These are phyloP conservation scores for Eupsilia transversa DNA, from an alignment of 2,888 invertebrate species.

Conservation along the genomic window DNA sequence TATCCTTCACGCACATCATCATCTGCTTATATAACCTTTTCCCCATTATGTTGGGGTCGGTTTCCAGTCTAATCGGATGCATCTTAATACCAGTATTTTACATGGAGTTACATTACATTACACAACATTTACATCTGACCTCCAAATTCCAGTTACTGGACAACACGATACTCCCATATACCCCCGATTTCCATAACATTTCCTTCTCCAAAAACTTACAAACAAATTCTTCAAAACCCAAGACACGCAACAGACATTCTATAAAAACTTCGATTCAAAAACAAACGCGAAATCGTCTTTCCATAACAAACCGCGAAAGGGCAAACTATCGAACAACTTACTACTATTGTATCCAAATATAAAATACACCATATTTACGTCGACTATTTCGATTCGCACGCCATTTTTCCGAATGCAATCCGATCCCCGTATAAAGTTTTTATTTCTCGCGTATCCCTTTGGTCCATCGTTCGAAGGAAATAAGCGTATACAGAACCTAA, in stretches of 20 bases:
- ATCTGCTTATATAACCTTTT: too few species aligned
- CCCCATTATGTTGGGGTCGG: too few species aligned
- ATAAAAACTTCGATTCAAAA: constrained; percentile 32
- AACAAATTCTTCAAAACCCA: constrained; percentile 16
- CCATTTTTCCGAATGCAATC: constrained; percentile 78
- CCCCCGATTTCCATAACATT: constrained; percentile 21
- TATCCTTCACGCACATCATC: background rate
- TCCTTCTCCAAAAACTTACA: constrained; percentile 10
- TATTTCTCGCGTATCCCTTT: constrained; percentile 75
- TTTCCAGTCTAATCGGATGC: too few species aligned
- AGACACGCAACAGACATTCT: constrained; percentile 21
- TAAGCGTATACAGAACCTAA: constrained; percentile 74
- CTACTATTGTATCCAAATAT: constrained; percentile 59
- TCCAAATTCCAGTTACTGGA: too few species aligned
- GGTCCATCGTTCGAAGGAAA: constrained; percentile 59
- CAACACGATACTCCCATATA: too few species aligned
- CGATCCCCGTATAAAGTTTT: constrained; percentile 78
- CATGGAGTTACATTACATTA: too few species aligned
- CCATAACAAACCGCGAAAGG: constrained; percentile 62
- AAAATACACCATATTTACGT: constrained; percentile 71
- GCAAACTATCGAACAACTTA: constrained; percentile 64
- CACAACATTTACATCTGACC: too few species aligned
- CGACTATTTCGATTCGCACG: constrained; percentile 71
- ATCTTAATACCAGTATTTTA: too few species aligned
- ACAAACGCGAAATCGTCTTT: constrained; percentile 42